Evolutionary conservation across 2,113 vertebrate genomes (phyloP).

Genomic region (Clinocottus analis): DNA sequence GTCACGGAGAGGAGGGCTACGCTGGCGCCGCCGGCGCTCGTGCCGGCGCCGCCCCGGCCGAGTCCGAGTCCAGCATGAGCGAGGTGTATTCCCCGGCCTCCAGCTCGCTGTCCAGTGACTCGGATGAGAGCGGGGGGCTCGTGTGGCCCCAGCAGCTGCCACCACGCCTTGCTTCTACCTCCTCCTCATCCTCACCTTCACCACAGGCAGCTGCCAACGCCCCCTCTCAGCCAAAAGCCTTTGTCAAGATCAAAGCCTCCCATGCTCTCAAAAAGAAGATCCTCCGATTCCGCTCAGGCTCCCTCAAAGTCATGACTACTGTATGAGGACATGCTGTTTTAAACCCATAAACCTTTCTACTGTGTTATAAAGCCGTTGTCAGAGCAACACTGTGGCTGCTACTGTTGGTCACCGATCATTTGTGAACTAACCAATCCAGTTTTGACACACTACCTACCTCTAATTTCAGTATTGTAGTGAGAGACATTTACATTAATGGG

Average conservation of each 20-base stretch:
- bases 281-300: constrained; percentile 90
- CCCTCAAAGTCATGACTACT: constrained; percentile 95
- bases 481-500: constrained; percentile 7
- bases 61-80: constrained; percentile 87
- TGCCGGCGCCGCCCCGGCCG: constrained; percentile 44
- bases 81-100: constrained; percentile 87
- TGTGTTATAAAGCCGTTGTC: constrained; percentile 19
- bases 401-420: background rate
- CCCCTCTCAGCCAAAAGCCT: constrained; percentile 84
- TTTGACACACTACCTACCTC: constrained; percentile 49
- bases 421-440: constrained; percentile 5
- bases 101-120: constrained; percentile 89
- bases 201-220: constrained; percentile 64
- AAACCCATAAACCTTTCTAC: background rate
- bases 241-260: constrained; percentile 94
- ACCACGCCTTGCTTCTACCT: constrained; percentile 77
- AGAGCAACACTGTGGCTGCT: constrained; percentile 2
- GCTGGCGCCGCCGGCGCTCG: constrained; percentile 19
- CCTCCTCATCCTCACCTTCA: constrained; percentile 79
- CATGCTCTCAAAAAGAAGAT: constrained; percentile 96
- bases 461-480: constrained; percentile 22
- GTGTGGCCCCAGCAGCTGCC: constrained; percentile 94
- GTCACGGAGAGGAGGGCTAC: constrained; percentile 70
- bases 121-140: constrained; percentile 90
- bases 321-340: constrained; percentile 80